Evolutionary conservation across 2,797 vertebrate genomes (phyloP).

Genomic region (Loriculus beryllinus): DNA sequence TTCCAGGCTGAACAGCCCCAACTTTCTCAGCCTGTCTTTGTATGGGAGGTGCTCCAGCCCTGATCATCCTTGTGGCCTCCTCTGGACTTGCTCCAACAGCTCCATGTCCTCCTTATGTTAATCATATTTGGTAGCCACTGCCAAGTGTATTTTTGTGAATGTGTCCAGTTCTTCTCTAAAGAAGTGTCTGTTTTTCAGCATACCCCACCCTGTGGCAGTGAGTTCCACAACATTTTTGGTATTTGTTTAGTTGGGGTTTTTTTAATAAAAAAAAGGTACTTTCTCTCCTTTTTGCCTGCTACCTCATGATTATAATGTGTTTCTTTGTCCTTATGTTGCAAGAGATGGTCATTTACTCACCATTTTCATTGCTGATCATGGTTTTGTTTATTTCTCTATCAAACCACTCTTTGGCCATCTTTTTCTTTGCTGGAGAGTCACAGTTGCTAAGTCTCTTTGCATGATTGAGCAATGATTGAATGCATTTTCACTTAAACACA

Average conservation of each 20-base stretch:
- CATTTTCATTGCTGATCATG: neutral
- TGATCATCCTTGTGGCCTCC: neutral
- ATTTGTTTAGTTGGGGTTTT: neutral
- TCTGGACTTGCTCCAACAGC: neutral
- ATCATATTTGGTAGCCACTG: neutral
- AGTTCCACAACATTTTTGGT: neutral
- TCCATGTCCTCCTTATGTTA: neutral
- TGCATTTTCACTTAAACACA: slow-evolving; percentile 17
- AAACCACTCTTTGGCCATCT: neutral
- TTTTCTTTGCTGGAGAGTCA: neutral
- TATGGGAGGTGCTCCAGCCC: neutral
- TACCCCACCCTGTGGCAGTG: neutral
- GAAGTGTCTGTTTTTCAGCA: neutral
- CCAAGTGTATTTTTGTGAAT: neutral
- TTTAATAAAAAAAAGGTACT: neutral
- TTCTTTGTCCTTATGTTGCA: neutral
- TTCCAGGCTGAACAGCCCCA: neutral
- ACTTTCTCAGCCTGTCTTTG: neutral
- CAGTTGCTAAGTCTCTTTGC: neutral
- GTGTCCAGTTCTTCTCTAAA: neutral
- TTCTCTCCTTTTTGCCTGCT: neutral
- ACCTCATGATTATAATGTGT: neutral
- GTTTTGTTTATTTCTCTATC: neutral
- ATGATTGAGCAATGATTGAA: neutral
- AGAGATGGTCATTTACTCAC: neutral